These are phyloP conservation scores for Siniperca knerii DNA, from an alignment of 2,113 vertebrate species.

Conservation along the genomic window DNA sequence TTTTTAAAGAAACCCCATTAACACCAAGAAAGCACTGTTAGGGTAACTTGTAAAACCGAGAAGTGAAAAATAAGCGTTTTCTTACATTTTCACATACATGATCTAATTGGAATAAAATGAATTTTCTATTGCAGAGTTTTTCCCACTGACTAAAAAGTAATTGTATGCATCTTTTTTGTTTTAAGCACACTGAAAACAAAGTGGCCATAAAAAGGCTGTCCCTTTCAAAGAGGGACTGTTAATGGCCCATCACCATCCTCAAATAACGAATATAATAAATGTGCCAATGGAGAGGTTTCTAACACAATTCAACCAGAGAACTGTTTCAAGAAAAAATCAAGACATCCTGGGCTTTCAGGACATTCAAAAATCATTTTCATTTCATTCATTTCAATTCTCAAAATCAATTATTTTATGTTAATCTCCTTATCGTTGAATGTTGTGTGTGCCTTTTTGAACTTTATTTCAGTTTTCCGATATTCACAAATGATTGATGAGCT, in stretches of 20 bases:
- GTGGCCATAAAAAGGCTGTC: not conserved
- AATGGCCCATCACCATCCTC: not conserved
- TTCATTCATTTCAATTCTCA: too few relatives aligned
- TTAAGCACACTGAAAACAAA: not conserved
- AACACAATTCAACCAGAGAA: not conserved
- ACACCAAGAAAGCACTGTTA: slow-evolving; percentile 1
- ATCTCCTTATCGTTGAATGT: slow-evolving; percentile 40
- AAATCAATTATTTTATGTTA: not conserved
- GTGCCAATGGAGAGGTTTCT: not conserved
- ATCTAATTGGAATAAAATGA: not conserved
- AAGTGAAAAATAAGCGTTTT: not conserved
- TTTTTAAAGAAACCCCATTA: slow-evolving; percentile 1
- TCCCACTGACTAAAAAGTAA: not conserved
- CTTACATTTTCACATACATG: not conserved
- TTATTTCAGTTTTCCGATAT: slow-evolving; percentile 49
- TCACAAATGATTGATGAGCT: slow-evolving; percentile 31
- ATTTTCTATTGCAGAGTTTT: not conserved
- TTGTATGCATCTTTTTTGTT: not conserved
- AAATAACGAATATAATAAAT: not conserved
- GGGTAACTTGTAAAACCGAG: not conserved
- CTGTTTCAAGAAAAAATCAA: not conserved
- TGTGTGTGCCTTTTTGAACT: slow-evolving; percentile 70
- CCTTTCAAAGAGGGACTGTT: not conserved
- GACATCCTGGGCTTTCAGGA: not conserved
- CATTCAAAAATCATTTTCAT: not conserved